A percentile compares a stretch with the other conserved stretches of the same genome.
These are phyloP conservation scores for Alviniconcha marisindica DNA, from an alignment of 1,140 invertebrate species.

Conservation along the genomic window DNA sequence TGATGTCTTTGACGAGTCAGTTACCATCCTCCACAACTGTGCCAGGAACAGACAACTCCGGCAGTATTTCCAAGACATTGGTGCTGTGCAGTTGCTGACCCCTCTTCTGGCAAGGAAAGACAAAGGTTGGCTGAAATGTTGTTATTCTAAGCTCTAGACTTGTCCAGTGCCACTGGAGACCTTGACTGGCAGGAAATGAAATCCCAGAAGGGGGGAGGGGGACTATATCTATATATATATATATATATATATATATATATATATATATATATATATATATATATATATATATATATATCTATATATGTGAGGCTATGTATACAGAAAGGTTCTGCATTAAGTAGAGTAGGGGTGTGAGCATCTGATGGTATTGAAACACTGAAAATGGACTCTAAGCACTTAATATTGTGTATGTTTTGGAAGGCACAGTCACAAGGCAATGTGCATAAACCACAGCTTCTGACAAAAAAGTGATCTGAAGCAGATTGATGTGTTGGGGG, in stretches of 20 bases:
- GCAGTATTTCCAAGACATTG: not conserved
- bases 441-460: too few species aligned
- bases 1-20: not conserved
- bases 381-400: too few species aligned
- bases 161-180: not conserved
- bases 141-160: not conserved
- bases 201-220: too few species aligned
- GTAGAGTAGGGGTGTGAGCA: too few species aligned
- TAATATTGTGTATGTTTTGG: too few species aligned
- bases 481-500: too few species aligned
- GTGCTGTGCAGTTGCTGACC: not conserved
- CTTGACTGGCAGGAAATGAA: not conserved
- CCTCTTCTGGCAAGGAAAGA: not conserved
- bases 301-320: not conserved
- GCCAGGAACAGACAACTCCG: conserved; percentile 8
- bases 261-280: not conserved
- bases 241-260: not conserved
- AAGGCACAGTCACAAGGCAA: too few species aligned
- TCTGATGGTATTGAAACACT: too few species aligned
- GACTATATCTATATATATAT: too few species aligned
- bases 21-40: conserved; percentile 7
- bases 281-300: not conserved
- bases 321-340: too few species aligned
- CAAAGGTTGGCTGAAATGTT: not conserved
- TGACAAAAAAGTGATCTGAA: too few species aligned